phyloP scores from a whole-genome alignment of 2,797 vertebrate species.

The Onychomys torridus region DNA sequence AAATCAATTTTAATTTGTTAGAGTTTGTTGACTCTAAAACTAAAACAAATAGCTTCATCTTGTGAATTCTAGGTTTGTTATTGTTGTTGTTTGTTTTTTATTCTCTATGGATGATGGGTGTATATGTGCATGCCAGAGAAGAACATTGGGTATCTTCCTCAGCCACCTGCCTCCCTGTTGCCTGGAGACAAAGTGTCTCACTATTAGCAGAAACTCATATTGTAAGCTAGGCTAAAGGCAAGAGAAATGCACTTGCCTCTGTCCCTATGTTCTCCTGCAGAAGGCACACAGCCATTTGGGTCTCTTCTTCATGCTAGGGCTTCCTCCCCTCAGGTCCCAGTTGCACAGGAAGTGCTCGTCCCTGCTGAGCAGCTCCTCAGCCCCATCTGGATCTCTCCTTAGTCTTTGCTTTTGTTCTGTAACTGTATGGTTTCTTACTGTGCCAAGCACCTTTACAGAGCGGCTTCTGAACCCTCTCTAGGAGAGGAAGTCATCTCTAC shows the following conservation, averaged over 20 bases:
- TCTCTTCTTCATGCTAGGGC: background rate
- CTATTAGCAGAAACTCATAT: background rate
- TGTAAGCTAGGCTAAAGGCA: background rate
- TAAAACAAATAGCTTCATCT: conserved; percentile 3
- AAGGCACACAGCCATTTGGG: background rate
- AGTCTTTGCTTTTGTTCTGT: conserved; percentile 45
- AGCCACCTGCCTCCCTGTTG: background rate
- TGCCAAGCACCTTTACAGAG: background rate
- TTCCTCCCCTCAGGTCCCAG: too few species aligned
- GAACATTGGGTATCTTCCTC: background rate
- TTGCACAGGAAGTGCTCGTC: background rate
- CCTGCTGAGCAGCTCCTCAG: too few species aligned
- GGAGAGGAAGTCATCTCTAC: background rate
- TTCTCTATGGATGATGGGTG: background rate
- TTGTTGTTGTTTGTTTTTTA: background rate
- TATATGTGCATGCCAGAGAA: background rate
- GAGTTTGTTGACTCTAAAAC: conserved; percentile 9
- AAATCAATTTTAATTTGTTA: conserved; percentile 39
- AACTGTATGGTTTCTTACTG: background rate
- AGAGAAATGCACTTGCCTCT: background rate
- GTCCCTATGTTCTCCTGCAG: background rate
- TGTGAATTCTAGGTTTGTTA: conserved; percentile 41
- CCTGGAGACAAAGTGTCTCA: background rate
- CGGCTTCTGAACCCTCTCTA: background rate
- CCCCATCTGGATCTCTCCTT: background rate